Conservation (phyloP, 2,888 invertebrate species). For the Pachycephus smyrnensis region DNA sequence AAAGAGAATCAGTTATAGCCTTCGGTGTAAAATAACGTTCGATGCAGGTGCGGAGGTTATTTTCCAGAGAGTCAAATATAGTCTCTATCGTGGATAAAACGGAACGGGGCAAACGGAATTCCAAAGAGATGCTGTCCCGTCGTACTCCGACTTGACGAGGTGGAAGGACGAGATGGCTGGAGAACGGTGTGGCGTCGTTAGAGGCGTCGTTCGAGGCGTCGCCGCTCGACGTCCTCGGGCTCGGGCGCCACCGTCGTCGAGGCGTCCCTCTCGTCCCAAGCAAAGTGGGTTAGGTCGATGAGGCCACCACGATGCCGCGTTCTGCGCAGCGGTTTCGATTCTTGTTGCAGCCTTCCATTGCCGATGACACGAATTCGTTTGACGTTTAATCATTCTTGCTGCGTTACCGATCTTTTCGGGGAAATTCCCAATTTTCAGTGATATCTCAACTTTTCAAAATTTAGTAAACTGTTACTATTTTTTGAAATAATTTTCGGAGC, state of each 20-base stretch:
- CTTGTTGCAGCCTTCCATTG: slow-evolving; percentile 28
- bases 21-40: background rate
- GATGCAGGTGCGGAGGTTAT: background rate
- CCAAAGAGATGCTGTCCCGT: background rate
- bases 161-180: background rate
- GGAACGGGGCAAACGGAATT: background rate
- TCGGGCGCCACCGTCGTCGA: slow-evolving; percentile 44
- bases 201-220: slow-evolving; percentile 39
- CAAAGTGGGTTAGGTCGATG: slow-evolving; percentile 64
- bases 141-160: background rate
- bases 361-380: slow-evolving; percentile 7
- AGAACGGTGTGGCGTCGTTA: slow-evolving; percentile 28
- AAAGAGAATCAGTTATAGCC: background rate
- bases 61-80: background rate
- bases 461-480: background rate
- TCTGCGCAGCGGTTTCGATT: slow-evolving; percentile 60
- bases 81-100: background rate
- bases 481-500: background rate
- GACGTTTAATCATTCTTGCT: slow-evolving; percentile 6
- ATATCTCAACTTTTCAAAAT: background rate
- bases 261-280: slow-evolving; percentile 41
- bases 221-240: slow-evolving; percentile 48
- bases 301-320: slow-evolving; percentile 53
- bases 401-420: background rate
- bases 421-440: background rate